phyloP scores from a whole-genome alignment of 1,140 invertebrate genomes.

The Argopecten irradians region DNA sequence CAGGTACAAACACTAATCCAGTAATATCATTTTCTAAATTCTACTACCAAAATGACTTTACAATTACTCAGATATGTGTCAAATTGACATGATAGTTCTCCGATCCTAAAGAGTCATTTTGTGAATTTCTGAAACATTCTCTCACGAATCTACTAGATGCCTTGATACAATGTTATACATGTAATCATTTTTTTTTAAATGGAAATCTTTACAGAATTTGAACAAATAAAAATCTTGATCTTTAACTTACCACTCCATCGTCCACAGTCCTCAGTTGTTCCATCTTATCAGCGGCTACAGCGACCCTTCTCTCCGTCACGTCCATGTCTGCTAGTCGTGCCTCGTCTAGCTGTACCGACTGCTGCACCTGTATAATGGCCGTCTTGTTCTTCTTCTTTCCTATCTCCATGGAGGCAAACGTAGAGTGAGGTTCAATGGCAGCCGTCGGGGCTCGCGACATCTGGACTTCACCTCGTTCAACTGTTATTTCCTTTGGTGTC shows the following conservation, averaged over 20 bases:
- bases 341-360: conserved; percentile 58
- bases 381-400: conserved; percentile 40
- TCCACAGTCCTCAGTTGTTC: conserved; percentile 59
- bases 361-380: conserved; percentile 66
- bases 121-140: no score
- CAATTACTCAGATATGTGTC: no score
- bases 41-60: no score
- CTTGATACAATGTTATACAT: no score
- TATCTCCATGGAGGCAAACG: conserved; percentile 24
- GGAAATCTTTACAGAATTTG: no score
- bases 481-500: conserved; percentile 27
- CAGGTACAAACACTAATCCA: no score
- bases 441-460: conserved; percentile 27
- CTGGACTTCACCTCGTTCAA: conserved; percentile 41
- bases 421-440: conserved; percentile 31
- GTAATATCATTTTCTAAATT: no score
- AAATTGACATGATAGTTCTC: no score
- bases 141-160: no score
- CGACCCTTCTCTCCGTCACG: conserved; percentile 58
- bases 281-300: conserved; percentile 56
- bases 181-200: no score
- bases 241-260: conserved; percentile 67
- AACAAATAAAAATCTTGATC: no score
- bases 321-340: conserved; percentile 45
- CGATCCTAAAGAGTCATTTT: no score